phyloP scores from a whole-genome alignment of 1,140 invertebrate genomes.

The Drosophila prosaltans region DNA sequence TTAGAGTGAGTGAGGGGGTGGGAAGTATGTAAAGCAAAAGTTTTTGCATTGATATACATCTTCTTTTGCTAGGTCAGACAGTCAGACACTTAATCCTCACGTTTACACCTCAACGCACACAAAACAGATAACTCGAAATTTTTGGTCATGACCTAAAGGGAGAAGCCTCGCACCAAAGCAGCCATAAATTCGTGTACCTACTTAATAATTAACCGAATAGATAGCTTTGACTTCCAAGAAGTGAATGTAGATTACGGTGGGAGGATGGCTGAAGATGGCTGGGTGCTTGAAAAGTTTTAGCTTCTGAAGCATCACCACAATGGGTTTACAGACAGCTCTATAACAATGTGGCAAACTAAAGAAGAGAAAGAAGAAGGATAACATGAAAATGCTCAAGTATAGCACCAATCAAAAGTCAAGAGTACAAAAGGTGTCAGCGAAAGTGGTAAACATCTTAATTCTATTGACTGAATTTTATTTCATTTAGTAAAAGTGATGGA shows the following conservation, averaged over 20 bases:
- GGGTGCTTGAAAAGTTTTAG: constrained; percentile 32
- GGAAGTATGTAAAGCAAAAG: constrained; percentile 10
- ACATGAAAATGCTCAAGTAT: constrained; percentile 13
- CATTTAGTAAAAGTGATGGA: not conserved
- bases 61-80: constrained; percentile 47
- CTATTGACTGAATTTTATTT: not conserved
- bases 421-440: constrained; percentile 6
- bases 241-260: constrained; percentile 24
- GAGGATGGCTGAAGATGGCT: constrained; percentile 3
- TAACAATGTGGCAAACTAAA: constrained; percentile 23
- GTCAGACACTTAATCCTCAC: constrained; percentile 75
- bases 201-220: constrained; percentile 72
- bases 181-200: constrained; percentile 76
- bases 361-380: constrained; percentile 1
- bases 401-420: constrained; percentile 41
- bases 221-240: not conserved
- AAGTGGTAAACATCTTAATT: not conserved
- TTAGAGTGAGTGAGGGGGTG: constrained; percentile 50
- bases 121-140: constrained; percentile 30
- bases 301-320: constrained; percentile 18
- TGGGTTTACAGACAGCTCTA: constrained; percentile 26
- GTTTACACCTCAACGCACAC: constrained; percentile 78
- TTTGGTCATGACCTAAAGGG: not conserved
- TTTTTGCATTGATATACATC: constrained; percentile 56
- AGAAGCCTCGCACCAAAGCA: constrained; percentile 20